Evolutionary conservation across 1,140 invertebrate genomes (phyloP).

Genomic region (Drosophila oshimai): DNA sequence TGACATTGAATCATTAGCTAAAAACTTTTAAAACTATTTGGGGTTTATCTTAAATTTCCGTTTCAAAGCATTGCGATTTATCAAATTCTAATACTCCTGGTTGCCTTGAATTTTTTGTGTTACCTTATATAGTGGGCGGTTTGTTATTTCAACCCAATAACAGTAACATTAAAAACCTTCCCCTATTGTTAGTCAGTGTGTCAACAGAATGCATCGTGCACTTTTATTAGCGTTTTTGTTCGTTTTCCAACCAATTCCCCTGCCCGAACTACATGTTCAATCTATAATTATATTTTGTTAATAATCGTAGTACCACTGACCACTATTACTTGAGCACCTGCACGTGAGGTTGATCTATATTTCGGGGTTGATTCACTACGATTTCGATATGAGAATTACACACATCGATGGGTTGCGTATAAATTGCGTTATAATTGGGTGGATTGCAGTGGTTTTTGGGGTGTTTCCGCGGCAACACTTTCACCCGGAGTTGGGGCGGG

Average conservation of each 20-base stretch:
- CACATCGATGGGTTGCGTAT: constrained; percentile 40
- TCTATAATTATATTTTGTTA: constrained; percentile 45
- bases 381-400: constrained; percentile 18
- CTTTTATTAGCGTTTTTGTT: constrained; percentile 32
- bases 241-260: background rate
- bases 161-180: constrained; percentile 1
- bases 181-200: constrained; percentile 25
- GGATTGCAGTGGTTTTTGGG: constrained; percentile 19
- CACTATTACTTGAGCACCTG: constrained; percentile 27
- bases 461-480: constrained; percentile 40
- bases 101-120: background rate
- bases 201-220: constrained; percentile 32
- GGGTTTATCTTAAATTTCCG: background rate
- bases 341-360: constrained; percentile 29
- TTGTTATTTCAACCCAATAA: constrained; percentile 14
- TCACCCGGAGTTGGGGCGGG: constrained; percentile 23
- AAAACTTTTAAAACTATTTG: too few relatives aligned
- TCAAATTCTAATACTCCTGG: too few relatives aligned
- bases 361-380: constrained; percentile 28
- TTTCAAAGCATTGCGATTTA: background rate
- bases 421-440: constrained; percentile 42
- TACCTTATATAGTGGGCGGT: background rate
- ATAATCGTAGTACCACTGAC: constrained; percentile 11
- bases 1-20: too few relatives aligned
- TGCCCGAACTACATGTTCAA: constrained; percentile 3